Conservation (phyloP, 2,888 invertebrate species). For the Gandaritis pyraliata region DNA sequence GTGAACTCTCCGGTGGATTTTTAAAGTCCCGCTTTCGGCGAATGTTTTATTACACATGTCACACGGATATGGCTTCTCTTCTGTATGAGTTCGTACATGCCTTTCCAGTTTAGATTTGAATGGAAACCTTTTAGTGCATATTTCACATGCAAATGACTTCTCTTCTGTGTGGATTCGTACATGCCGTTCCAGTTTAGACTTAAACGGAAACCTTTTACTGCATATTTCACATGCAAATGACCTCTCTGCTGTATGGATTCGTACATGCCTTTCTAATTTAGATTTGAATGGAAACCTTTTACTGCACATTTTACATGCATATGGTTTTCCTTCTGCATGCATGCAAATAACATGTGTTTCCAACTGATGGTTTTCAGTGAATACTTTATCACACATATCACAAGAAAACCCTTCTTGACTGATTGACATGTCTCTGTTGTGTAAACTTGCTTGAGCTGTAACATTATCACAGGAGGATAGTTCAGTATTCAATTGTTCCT, state of each 20-base stretch:
- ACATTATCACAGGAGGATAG: slow-evolving; percentile 1
- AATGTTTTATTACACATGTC: slow-evolving; percentile 24
- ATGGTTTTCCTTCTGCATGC: slow-evolving; percentile 17
- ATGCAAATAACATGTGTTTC: slow-evolving; percentile 20
- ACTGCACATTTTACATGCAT: slow-evolving; percentile 18
- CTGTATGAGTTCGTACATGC: slow-evolving; percentile 25
- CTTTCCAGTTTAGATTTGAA: slow-evolving; percentile 13
- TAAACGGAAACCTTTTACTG: slow-evolving; percentile 10
- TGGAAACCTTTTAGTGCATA: slow-evolving; percentile 23
- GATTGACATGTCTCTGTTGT: slow-evolving; percentile 1
- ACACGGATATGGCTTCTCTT: slow-evolving; percentile 23
- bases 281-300: slow-evolving; percentile 21
- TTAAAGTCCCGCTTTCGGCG: slow-evolving; percentile 25
- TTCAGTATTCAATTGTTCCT: background rate
- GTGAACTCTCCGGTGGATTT: slow-evolving; percentile 23
- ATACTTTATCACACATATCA: slow-evolving; percentile 20
- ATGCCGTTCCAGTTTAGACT: slow-evolving; percentile 17
- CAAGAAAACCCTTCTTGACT: slow-evolving; percentile 10
- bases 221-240: slow-evolving; percentile 25
- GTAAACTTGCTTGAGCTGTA: background rate
- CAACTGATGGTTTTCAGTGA: slow-evolving; percentile 21
- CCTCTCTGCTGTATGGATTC: slow-evolving; percentile 16
- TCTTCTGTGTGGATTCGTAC: slow-evolving; percentile 14
- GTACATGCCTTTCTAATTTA: slow-evolving; percentile 16
- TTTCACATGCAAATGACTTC: slow-evolving; percentile 21